phyloP scores from a whole-genome alignment of 2,113 vertebrate species.

The Strix aluco region DNA sequence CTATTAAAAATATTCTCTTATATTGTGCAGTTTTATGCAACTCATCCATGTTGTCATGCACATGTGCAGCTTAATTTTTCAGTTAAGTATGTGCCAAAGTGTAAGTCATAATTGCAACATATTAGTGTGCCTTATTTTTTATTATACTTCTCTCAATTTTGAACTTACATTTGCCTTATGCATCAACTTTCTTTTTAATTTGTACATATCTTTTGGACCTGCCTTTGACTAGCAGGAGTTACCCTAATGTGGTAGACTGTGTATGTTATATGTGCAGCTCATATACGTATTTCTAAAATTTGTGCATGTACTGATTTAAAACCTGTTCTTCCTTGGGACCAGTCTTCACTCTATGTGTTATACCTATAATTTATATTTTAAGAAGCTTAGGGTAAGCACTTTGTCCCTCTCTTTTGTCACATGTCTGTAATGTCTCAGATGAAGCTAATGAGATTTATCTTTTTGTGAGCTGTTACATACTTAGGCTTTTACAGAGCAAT shows the following conservation, averaged over 20 bases:
- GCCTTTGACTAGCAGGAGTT: not conserved
- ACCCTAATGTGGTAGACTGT: fast-evolving
- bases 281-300: not conserved
- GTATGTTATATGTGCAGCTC: not conserved
- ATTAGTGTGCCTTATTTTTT: not conserved
- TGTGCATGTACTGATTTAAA: not conserved
- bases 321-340: not conserved
- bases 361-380: not conserved
- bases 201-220: not conserved
- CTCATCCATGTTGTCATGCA: not conserved
- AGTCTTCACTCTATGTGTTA: not conserved
- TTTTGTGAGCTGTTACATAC: conserved; percentile 3
- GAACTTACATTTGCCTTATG: not conserved
- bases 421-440: conserved; percentile 14
- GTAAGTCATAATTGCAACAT: not conserved
- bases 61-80: not conserved
- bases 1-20: not conserved
- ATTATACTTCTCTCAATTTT: not conserved
- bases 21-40: not conserved
- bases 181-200: not conserved
- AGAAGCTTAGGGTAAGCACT: conserved; percentile 52
- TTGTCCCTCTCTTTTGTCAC: conserved; percentile 26
- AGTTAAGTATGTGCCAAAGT: not conserved
- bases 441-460: conserved; percentile 50
- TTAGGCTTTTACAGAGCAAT: not conserved